Base-by-base conservation (phyloP, 2,888 invertebrate genomes). In the Ashinkailepas kermadecensis region DNA sequence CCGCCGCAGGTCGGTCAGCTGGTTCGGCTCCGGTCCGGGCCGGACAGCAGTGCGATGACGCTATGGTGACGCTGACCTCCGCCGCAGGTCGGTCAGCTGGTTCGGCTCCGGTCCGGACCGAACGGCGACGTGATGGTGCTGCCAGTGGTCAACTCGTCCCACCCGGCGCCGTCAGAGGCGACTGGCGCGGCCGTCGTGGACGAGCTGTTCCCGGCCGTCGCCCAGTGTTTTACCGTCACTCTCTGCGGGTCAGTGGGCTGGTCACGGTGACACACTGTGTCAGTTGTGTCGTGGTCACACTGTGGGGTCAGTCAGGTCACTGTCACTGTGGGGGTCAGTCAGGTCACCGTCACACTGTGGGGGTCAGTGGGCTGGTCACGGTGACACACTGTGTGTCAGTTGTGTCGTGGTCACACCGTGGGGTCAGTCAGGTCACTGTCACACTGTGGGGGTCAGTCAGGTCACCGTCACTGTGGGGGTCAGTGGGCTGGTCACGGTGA, bases 191-290 rank as follows among this genome's bases (percentile, higher is more conserved):
- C 8, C 21, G 74, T 74, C 21, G 56, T 93, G 86, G 93, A 95
- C 86, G 94, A 95, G 86, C 90, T 97, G 64, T 95, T 95, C 88
- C 95, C 96, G 83, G 97, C 97, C 12, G 88, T 97, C 83, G 91
- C 95, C 84, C 94, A 97, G 89, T 96, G 96, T 87, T 97, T 97
- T 88, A 94, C 92, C 70, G 93, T 95, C 81, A 95, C 96, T 86
- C 88, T 95, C 85, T 94, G 94, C 87, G 95, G 95, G 94, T 95
- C 89, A 91, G 91, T 89, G 58, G 39, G 39, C 39, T 39, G 78
- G 21, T 65, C n/a, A 65, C n/a, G 67, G n/a, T n/a, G n/a, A 65
- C n/a, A 65, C 23, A 59, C 67, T 39, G 39, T 39, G n/a, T n/a
- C n/a, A n/a, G n/a, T n/a, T n/a, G n/a, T n/a, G n/a, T n/a, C n/a